Evolutionary conservation across 2,797 vertebrate genomes (phyloP).

Genomic region (Psittacula echo): DNA sequence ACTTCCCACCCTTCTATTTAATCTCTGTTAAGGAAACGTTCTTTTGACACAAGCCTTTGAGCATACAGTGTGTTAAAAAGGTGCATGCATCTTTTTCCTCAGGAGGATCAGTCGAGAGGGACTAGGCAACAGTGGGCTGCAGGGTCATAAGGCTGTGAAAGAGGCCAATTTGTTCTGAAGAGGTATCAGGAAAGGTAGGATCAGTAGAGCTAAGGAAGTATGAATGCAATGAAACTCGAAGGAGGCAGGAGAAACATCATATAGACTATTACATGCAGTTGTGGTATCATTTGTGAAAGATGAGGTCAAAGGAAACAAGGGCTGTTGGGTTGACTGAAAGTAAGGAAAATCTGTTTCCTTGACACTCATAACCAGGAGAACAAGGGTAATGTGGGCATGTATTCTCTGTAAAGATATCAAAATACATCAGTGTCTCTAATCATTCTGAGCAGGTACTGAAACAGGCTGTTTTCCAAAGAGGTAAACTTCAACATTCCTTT

Average conservation of each 20-base stretch:
- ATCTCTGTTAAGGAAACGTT: background rate
- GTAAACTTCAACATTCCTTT: background rate
- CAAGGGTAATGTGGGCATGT: background rate
- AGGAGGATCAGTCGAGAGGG: background rate
- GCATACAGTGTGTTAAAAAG: background rate
- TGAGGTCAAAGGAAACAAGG: background rate
- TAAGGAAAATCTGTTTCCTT: background rate
- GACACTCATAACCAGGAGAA: background rate
- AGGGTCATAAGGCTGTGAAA: accelerated
- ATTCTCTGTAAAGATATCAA: background rate
- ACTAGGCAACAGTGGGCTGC: background rate
- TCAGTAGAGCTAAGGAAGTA: background rate
- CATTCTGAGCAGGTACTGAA: background rate
- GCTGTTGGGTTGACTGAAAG: background rate
- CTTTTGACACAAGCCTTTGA: background rate
- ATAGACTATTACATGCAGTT: accelerated
- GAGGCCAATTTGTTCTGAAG: background rate
- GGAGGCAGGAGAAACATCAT: background rate
- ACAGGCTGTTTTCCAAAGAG: background rate
- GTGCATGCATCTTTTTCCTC: accelerated
- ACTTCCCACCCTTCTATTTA: background rate
- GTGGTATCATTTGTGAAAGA: background rate
- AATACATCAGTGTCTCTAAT: background rate
- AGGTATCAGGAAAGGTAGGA: background rate
- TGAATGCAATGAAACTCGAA: background rate